phyloP scores from a whole-genome alignment of 2,113 vertebrate species.

The Todiramphus chloris region DNA sequence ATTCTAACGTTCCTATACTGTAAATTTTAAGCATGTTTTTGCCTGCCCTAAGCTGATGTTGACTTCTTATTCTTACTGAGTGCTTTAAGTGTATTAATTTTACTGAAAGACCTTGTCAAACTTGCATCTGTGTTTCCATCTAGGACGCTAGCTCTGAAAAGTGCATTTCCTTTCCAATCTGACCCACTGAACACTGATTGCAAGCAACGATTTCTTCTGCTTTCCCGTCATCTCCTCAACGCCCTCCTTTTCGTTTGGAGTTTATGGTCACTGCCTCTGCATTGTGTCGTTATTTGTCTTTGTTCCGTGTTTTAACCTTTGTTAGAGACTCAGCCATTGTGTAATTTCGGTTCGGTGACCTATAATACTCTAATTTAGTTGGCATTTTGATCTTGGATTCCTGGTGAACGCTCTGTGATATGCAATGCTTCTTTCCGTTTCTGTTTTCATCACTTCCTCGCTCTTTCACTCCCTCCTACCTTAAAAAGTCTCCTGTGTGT shows the following conservation, averaged over 20 bases:
- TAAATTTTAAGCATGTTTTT: not conserved
- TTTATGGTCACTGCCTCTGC: slow-evolving; percentile 62
- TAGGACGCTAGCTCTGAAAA: not conserved
- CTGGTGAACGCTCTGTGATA: not conserved
- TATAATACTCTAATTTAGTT: slow-evolving; percentile 36
- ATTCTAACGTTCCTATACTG: not conserved
- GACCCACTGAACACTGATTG: slow-evolving; percentile 46
- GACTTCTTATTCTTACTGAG: not conserved
- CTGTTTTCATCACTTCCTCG: not conserved
- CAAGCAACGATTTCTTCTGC: slow-evolving; percentile 55
- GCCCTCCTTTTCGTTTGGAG: slow-evolving; percentile 21
- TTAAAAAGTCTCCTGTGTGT: not conserved
- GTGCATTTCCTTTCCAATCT: slow-evolving; percentile 21
- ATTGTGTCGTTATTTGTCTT: slow-evolving; percentile 56
- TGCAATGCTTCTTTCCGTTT: not conserved
- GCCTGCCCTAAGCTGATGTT: not conserved
- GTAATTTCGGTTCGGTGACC: slow-evolving; percentile 58
- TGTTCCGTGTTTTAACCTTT: slow-evolving; percentile 65
- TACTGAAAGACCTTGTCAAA: not conserved
- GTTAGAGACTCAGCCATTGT: slow-evolving; percentile 40
- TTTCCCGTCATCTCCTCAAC: not conserved
- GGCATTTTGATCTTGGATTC: slow-evolving; percentile 39
- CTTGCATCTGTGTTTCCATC: not conserved
- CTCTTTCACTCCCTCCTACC: not conserved
- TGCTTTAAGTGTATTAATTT: slow-evolving; percentile 6